These are phyloP conservation scores for Lamprotornis superbus DNA, from an alignment of 2,113 vertebrate genomes.

Conservation along the genomic window DNA sequence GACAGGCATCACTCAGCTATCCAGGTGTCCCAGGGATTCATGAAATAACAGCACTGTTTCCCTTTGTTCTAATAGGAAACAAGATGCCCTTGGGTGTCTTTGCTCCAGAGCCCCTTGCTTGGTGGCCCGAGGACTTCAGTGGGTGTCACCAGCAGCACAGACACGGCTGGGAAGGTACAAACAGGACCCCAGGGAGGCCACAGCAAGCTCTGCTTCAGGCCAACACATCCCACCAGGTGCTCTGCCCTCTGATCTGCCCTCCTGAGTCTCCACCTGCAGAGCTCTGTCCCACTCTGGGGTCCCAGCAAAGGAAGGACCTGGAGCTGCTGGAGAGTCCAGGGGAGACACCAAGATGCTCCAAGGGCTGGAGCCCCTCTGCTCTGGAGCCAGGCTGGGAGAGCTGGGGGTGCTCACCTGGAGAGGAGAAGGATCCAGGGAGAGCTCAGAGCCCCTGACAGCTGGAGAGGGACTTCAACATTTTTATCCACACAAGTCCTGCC, in stretches of 20 bases:
- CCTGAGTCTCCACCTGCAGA: background rate
- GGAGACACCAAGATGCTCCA: rapidly evolving
- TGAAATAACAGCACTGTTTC: background rate
- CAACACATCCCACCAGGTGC: background rate
- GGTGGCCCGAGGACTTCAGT: background rate
- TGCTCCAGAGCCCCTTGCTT: background rate
- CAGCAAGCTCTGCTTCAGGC: background rate
- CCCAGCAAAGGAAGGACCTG: background rate
- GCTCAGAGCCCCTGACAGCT: background rate
- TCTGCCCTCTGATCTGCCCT: background rate
- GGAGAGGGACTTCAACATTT: background rate
- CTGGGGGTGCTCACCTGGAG: background rate
- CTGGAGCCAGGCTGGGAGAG: background rate
- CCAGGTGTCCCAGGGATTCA: background rate
- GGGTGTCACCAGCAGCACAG: background rate
- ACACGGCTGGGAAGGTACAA: rapidly evolving
- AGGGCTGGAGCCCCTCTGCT: background rate
- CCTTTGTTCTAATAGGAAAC: background rate
- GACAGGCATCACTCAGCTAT: background rate
- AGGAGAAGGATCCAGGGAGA: background rate
- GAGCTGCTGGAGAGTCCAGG: background rate
- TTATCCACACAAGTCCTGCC: background rate
- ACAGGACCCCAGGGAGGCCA: background rate
- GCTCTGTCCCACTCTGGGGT: background rate
- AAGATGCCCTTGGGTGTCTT: background rate